A percentile compares a stretch with the other conserved stretches of the same genome.
phyloP scores from a whole-genome alignment of 1,140 invertebrate species.

The Caenorhabditis brenneri region DNA sequence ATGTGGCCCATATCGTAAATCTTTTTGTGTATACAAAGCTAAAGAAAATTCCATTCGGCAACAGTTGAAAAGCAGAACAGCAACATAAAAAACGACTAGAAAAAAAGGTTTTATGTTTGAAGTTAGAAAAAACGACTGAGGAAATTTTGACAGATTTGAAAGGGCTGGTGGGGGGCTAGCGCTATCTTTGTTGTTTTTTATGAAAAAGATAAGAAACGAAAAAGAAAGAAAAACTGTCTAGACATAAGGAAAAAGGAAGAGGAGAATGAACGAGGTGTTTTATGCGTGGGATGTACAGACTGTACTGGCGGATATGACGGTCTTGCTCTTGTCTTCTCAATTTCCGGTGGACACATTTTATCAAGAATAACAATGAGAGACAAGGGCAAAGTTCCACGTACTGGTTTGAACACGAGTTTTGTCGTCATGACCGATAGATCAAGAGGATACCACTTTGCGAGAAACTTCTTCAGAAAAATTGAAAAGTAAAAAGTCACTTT shows the following conservation, averaged over 20 bases:
- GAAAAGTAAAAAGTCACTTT: background rate
- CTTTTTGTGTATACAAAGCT: slow-evolving; percentile 33
- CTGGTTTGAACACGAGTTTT: background rate
- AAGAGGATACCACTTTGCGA: background rate
- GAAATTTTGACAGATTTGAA: background rate
- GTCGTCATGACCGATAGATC: background rate
- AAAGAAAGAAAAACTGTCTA: background rate
- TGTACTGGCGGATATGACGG: background rate
- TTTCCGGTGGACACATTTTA: background rate
- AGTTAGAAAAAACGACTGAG: background rate
- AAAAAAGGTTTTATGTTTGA: background rate
- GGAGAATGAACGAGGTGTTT: background rate
- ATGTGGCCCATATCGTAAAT: slow-evolving; percentile 40
- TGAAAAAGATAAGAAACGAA: background rate
- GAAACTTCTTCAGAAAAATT: background rate
- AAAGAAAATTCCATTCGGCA: background rate
- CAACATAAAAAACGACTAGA: background rate
- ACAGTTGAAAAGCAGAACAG: background rate
- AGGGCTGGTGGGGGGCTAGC: background rate
- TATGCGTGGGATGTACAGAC: background rate
- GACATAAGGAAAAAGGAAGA: background rate
- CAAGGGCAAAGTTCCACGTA: background rate
- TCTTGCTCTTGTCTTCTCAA: background rate
- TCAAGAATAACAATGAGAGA: background rate
- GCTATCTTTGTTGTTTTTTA: background rate